Conservation (phyloP, 2,113 vertebrate species). For the Cepphus grylle region DNA sequence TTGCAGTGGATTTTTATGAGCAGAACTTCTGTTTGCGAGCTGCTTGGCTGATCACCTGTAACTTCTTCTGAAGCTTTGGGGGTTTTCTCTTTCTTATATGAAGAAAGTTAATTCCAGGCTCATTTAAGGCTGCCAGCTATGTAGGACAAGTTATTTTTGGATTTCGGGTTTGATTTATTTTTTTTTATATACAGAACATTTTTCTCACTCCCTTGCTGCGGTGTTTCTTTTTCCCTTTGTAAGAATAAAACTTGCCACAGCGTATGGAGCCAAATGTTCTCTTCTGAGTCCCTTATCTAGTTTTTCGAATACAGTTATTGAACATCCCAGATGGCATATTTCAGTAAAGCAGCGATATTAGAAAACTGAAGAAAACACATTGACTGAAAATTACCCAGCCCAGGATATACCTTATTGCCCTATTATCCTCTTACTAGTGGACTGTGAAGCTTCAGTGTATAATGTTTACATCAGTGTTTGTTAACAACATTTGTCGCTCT, state of each 20-base stretch:
- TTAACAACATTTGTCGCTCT: not conserved
- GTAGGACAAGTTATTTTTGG: slow-evolving; percentile 59
- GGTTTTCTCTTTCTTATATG: not conserved
- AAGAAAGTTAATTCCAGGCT: slow-evolving; percentile 11
- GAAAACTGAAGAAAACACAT: not conserved
- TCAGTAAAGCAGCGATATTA: not conserved
- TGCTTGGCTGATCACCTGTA: not conserved
- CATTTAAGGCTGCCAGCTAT: slow-evolving; percentile 1
- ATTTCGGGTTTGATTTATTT: not conserved
- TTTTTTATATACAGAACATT: not conserved
- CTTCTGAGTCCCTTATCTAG: not conserved
- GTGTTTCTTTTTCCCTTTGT: slow-evolving; percentile 3
- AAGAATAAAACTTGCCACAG: slow-evolving; percentile 1
- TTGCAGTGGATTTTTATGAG: not conserved
- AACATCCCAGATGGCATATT: not conserved
- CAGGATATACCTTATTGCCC: not conserved
- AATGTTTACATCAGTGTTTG: not conserved
- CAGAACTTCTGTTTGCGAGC: not conserved
- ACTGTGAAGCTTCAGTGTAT: not conserved
- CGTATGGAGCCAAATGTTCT: slow-evolving; percentile 1
- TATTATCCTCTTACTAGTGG: not conserved
- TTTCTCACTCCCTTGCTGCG: not conserved
- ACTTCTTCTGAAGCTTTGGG: not conserved
- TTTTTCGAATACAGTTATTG: slow-evolving; percentile 14
- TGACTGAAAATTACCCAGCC: not conserved